These are phyloP conservation scores for Lordiphosa collinella DNA, from an alignment of 1,140 invertebrate species.

Conservation along the genomic window DNA sequence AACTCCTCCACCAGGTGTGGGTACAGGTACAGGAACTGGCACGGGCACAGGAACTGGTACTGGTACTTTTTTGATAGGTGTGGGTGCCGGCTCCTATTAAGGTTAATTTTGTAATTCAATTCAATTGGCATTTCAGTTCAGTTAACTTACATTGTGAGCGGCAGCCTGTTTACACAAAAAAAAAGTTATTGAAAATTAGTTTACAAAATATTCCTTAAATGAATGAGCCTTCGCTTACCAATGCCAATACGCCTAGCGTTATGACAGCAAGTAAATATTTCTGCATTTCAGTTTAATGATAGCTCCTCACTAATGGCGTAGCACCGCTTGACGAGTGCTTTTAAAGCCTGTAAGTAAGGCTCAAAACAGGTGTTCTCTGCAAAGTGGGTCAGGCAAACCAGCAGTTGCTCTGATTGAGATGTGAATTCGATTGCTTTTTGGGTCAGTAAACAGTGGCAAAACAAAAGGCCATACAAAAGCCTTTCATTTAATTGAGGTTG, in stretches of 20 bases:
- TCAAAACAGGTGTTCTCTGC: too few relatives aligned
- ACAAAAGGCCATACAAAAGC: too few relatives aligned
- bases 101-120: background rate
- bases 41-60: constrained; percentile 27
- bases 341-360: too few relatives aligned
- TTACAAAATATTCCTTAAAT: background rate
- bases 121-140: background rate
- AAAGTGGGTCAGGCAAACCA: too few relatives aligned
- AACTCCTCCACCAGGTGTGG: background rate
- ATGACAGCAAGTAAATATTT: constrained; percentile 8
- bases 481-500: too few relatives aligned
- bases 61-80: constrained; percentile 19
- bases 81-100: constrained; percentile 8
- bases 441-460: too few relatives aligned
- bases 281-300: constrained; percentile 5
- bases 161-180: constrained; percentile 8
- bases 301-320: too few relatives aligned
- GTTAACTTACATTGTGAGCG: constrained; percentile 30
- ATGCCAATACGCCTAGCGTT: background rate
- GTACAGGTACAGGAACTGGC: constrained; percentile 25
- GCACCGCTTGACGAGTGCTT: too few relatives aligned
- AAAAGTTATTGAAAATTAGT: background rate
- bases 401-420: too few relatives aligned
- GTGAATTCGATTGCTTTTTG: too few relatives aligned
- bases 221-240: constrained; percentile 13